Conservation (phyloP, 2,797 vertebrate genomes). For the Myotis findleyi region DNA sequence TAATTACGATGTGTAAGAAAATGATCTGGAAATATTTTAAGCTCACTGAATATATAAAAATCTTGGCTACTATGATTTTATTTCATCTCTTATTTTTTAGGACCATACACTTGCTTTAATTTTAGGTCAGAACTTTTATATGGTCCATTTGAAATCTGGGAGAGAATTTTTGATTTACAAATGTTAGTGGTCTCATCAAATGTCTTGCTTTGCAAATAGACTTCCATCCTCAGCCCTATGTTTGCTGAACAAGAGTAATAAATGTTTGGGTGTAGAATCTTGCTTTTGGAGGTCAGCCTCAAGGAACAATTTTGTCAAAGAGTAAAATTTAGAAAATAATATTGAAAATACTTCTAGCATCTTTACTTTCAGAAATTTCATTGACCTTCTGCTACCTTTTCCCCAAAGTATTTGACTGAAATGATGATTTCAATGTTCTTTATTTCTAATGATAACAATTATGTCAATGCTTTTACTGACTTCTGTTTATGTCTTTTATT, state of each 20-base stretch:
- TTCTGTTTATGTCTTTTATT: conserved; percentile 9
- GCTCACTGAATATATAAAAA: background rate
- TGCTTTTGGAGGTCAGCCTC: conserved; percentile 6
- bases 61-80: conserved; percentile 2
- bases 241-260: background rate
- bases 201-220: background rate
- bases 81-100: conserved; percentile 14
- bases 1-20: background rate
- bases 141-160: background rate
- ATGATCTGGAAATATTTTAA: conserved; percentile 33
- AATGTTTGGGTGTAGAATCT: background rate
- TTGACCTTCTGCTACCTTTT: background rate
- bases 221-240: background rate
- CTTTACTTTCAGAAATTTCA: conserved; percentile 41
- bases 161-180: background rate
- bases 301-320: conserved; percentile 34
- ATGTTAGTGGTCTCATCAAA: background rate
- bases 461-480: background rate
- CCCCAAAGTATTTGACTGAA: background rate
- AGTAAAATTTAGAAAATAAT: conserved; percentile 9
- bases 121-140: conserved; percentile 29
- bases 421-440: background rate
- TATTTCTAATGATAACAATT: background rate
- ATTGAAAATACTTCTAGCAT: background rate
- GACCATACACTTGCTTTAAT: background rate